Base-by-base conservation (phyloP, 35 echinoderm and acorn worm species). In the Apostichopus californicus region DNA sequence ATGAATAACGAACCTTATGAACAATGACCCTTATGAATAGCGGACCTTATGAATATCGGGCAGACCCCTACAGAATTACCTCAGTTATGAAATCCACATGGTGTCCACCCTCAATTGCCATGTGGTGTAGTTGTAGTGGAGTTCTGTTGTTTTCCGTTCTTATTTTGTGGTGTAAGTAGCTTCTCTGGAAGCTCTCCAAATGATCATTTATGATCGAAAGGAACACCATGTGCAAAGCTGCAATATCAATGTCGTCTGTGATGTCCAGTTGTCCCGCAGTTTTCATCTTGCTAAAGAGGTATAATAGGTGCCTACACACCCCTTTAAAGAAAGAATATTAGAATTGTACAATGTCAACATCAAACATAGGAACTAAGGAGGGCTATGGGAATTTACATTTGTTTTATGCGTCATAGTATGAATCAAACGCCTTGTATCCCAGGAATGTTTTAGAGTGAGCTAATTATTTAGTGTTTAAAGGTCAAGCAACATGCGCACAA, bases 161-260 rank as follows among this genome's bases (percentile, higher is more conserved):
- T 9, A 78, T 78, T 78, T 78, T 78, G 24, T 78, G 77, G 77
- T 78, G 15, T n/a, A 78, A 9, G 77, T 78, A 78, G 24, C 77
- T 78, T n/a, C 77, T 78, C 20, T 78, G 77, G 18, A 78, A 78
- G 6, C 7, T 20, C 77, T n/a, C 24, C 13, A 64, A 13, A 64
- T 64, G 60, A 13, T 64, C 13, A 64, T 64, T 64, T 5, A 64
- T 64, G 60, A 64, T 78, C 5, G 77, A n/a, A 26, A 78, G 9
- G n/a, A 78, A 78, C 77, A 78, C 77, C 77, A 21, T 78, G 25
- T 78, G 77, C 25, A 78, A n/a, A 78, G 77, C 77, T 14, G 77
- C 77, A 9, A 78, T 9, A 20, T 78, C 77, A 78, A 78, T 20
- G 9, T 78, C 77, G 20, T 78, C 77, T 14, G 9, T 78, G 77